Evolutionary conservation across 2,888 invertebrate genomes (phyloP).

Genomic region (Ennomos quercinarius): DNA sequence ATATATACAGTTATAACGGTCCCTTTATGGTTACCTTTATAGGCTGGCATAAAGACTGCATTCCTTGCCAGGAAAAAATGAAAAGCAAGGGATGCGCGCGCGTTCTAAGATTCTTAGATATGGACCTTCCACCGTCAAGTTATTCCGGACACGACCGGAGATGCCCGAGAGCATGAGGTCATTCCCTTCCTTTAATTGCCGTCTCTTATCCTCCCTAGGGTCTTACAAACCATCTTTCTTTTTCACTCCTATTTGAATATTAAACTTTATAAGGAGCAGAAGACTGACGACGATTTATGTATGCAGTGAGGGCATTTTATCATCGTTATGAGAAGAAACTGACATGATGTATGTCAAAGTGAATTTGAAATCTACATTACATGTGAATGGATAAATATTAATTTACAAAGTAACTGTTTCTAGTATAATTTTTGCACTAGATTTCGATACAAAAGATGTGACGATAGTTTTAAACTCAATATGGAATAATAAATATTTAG

Average conservation of each 20-base stretch:
- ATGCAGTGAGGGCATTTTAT: conserved; percentile 58
- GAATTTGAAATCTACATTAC: too few species aligned
- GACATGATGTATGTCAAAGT: too few species aligned
- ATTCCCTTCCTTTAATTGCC: conserved; percentile 73
- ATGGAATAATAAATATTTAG: too few species aligned
- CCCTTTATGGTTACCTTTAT: conserved; percentile 16
- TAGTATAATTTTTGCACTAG: too few species aligned
- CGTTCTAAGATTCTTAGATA: conserved; percentile 72
- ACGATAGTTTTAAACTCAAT: too few species aligned
- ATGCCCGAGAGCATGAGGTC: conserved; percentile 67
- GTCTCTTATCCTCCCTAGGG: conserved; percentile 66
- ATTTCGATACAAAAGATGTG: too few species aligned
- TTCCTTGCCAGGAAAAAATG: conserved; percentile 47
- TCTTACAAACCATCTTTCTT: conserved; percentile 50
- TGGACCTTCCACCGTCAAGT: conserved; percentile 61
- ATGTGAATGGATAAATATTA: too few species aligned
- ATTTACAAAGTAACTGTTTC: too few species aligned
- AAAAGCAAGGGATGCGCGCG: conserved; percentile 70
- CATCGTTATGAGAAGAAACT: conserved; percentile 30
- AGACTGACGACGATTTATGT: conserved; percentile 71
- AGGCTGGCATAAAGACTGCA: conserved; percentile 40
- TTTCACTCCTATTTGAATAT: conserved; percentile 67
- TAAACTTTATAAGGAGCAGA: conserved; percentile 64
- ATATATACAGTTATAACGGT: conserved; percentile 45
- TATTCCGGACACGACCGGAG: conserved; percentile 64